Conservation (phyloP, 2,888 invertebrate species). For the Calliscelio sp. region DNA sequence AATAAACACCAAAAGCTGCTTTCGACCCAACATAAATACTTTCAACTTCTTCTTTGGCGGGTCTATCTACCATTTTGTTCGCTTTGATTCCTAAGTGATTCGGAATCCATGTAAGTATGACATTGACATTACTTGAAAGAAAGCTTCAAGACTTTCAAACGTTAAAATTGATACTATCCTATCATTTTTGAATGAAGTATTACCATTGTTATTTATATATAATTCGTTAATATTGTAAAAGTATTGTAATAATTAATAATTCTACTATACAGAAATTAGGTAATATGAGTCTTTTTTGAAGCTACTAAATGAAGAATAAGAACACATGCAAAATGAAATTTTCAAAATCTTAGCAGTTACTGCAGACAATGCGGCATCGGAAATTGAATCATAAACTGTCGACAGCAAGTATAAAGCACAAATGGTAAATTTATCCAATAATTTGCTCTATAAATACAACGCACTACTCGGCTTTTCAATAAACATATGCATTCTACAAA, state of each 20-base stretch:
- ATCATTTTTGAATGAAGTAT: no score
- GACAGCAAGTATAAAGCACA: not conserved
- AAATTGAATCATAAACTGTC: slow-evolving; percentile 7
- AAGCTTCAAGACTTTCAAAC: slow-evolving; percentile 48
- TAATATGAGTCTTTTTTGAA: no score
- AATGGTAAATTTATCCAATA: not conserved
- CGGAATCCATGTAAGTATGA: slow-evolving; percentile 54
- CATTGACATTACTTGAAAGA: slow-evolving; percentile 55
- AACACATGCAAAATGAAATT: no score
- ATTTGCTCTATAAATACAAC: slow-evolving; percentile 1
- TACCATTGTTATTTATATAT: no score
- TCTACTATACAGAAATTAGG: no score
- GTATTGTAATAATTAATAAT: no score
- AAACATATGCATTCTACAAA: no score
- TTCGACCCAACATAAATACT: slow-evolving; percentile 36
- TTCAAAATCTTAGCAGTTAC: no score
- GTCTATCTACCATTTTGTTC: slow-evolving; percentile 26
- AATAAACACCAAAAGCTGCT: slow-evolving; percentile 44
- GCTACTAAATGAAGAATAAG: no score
- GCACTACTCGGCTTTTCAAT: no score
- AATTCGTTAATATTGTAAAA: no score
- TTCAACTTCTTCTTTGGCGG: slow-evolving; percentile 34
- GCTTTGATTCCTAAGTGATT: slow-evolving; percentile 48
- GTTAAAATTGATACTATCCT: slow-evolving; percentile 13
- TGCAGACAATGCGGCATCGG: not conserved